Evolutionary conservation across 2,888 invertebrate genomes (phyloP).

Genomic region (Alsophila aescularia): DNA sequence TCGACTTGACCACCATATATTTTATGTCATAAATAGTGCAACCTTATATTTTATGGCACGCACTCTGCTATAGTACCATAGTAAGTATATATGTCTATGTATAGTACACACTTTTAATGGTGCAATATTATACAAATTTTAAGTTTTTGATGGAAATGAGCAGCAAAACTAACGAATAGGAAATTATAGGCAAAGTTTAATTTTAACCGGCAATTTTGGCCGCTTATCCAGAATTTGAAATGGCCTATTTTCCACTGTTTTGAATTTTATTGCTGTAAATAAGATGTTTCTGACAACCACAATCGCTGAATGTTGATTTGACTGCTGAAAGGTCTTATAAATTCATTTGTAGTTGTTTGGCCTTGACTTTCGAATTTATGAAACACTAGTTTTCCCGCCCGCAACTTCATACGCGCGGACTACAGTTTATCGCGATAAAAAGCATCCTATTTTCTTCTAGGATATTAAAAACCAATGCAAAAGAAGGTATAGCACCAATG

Average conservation of each 20-base stretch:
- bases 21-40: too few species aligned
- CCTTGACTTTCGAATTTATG: background rate
- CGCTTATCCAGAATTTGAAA: constrained; percentile 50
- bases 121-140: constrained; percentile 12
- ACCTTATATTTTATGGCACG: too few species aligned
- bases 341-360: background rate
- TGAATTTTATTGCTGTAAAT: constrained; percentile 48
- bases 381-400: too few species aligned
- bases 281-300: constrained; percentile 48
- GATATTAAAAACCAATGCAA: too few species aligned
- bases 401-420: too few species aligned
- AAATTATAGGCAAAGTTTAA: constrained; percentile 49
- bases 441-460: too few species aligned
- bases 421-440: too few species aligned
- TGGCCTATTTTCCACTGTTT: constrained; percentile 50
- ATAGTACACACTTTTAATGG: too few species aligned
- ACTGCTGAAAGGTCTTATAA: constrained; percentile 32
- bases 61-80: too few species aligned
- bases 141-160: constrained; percentile 32
- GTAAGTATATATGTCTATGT: too few species aligned
- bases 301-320: constrained; percentile 39
- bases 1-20: too few species aligned
- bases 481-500: too few species aligned
- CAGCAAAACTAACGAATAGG: constrained; percentile 36
- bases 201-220: constrained; percentile 54